Conservation (phyloP, 2,113 vertebrate species). For the Neomonachus schauinslandi region DNA sequence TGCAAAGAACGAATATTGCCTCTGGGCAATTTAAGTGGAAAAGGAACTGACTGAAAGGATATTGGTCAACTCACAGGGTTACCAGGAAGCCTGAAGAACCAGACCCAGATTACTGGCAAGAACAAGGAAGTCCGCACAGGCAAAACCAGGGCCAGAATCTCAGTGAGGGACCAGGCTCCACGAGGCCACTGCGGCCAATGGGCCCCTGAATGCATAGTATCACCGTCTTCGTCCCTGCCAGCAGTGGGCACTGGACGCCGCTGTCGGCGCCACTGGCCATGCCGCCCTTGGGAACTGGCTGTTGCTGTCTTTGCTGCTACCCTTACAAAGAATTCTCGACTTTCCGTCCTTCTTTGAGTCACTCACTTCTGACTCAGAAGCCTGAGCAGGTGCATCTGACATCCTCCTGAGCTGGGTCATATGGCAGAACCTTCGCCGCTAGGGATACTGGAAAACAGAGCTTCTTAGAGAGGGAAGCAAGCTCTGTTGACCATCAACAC, state of each 20-base stretch:
- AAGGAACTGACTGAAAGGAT: background rate
- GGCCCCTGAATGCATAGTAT: rapidly evolving
- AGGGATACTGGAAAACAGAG: background rate
- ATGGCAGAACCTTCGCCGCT: background rate
- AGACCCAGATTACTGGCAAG: background rate
- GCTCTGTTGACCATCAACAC: background rate
- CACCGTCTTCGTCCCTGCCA: background rate
- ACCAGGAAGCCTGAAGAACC: background rate
- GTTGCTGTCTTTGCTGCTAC: background rate
- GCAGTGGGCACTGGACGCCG: background rate
- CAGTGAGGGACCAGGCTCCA: background rate
- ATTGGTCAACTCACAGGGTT: background rate
- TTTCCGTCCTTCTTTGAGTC: background rate
- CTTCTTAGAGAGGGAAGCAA: background rate
- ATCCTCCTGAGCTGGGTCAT: background rate
- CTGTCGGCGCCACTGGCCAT: background rate
- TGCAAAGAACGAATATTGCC: conserved; percentile 37
- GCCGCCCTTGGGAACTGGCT: background rate
- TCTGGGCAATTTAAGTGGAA: conserved; percentile 17
- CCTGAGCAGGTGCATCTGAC: conserved; percentile 5
- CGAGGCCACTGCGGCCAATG: background rate
- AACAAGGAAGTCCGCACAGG: background rate
- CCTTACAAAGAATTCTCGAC: background rate
- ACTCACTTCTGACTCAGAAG: background rate
- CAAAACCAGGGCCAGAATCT: background rate